phyloP scores from a whole-genome alignment of 2,113 vertebrate genomes.

The Hirundichthys speculiger region DNA sequence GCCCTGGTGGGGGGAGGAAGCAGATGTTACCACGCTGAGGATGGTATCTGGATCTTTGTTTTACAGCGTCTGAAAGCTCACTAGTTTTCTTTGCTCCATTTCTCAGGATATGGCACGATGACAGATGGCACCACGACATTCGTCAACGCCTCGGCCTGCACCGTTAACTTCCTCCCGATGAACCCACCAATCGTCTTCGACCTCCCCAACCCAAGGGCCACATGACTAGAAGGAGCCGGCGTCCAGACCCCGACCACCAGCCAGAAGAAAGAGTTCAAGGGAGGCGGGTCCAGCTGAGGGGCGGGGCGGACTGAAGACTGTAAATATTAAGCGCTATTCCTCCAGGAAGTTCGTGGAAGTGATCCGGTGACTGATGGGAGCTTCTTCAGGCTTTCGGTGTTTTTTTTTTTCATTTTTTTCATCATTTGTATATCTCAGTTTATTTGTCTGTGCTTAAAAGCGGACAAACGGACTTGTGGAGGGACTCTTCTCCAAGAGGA shows the following conservation, averaged over 20 bases:
- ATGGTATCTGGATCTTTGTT: too few relatives aligned
- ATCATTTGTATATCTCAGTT: constrained; percentile 32
- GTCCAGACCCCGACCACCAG: constrained; percentile 11
- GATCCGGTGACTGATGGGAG: not conserved
- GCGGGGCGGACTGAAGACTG: constrained; percentile 28
- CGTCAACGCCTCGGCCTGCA: constrained; percentile 95
- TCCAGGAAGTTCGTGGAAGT: not conserved
- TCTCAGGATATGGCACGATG: constrained; percentile 94
- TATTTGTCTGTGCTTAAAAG: constrained; percentile 3
- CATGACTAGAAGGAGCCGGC: constrained; percentile 81
- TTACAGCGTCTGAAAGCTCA: too few relatives aligned
- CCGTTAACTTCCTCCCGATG: constrained; percentile 97
- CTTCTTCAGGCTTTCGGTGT: constrained; percentile 1
- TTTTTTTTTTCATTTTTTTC: constrained; percentile 15
- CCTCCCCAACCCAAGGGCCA: constrained; percentile 92
- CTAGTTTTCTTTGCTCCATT: not conserved
- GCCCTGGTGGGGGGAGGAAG: too few relatives aligned
- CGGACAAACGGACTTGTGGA: not conserved
- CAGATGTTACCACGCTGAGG: too few relatives aligned
- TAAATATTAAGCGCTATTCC: constrained; percentile 47
- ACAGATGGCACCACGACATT: constrained; percentile 94
- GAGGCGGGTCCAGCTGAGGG: constrained; percentile 25
- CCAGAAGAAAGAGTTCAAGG: constrained; percentile 40
- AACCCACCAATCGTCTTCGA: constrained; percentile 95
- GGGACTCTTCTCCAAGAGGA: not conserved